A percentile compares a stretch with the other conserved stretches of the same genome.
Conservation (phyloP, 1,140 invertebrate genomes). For the Idris sp. region DNA sequence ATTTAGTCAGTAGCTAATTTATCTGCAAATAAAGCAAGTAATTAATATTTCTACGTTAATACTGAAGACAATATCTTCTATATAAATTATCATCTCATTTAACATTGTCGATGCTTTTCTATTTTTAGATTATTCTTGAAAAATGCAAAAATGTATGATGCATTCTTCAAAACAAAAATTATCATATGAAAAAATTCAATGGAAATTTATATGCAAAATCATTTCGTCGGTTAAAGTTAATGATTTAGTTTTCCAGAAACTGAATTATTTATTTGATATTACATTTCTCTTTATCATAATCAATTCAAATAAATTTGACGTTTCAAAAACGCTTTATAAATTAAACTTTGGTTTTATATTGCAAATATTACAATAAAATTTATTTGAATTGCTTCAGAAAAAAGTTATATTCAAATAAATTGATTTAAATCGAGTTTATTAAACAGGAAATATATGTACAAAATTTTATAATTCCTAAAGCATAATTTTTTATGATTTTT, state of each 20-base stretch:
- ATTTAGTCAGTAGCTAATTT: conserved; percentile 13
- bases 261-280: too few species aligned
- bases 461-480: too few species aligned
- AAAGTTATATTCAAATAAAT: not conserved
- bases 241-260: conserved; percentile 9
- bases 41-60: conserved; percentile 18
- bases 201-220: not conserved
- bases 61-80: conserved; percentile 22
- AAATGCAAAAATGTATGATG: not conserved
- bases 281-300: too few species aligned
- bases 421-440: not conserved
- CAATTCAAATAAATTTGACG: too few species aligned
- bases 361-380: conserved; percentile 10
- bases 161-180: conserved; percentile 1
- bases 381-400: not conserved
- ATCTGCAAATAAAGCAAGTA: conserved; percentile 13
- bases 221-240: not conserved
- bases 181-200: not conserved
- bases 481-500: too few species aligned
- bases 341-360: conserved; percentile 29
- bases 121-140: conserved; percentile 25
- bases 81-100: conserved; percentile 9
- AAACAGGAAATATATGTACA: conserved; percentile 4
- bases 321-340: too few species aligned
- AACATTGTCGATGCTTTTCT: conserved; percentile 11